Evolutionary conservation across 2,888 invertebrate genomes (phyloP), one percentile per base, ranked within the genome.

Genomic region (Papilio elwesi): DNA sequence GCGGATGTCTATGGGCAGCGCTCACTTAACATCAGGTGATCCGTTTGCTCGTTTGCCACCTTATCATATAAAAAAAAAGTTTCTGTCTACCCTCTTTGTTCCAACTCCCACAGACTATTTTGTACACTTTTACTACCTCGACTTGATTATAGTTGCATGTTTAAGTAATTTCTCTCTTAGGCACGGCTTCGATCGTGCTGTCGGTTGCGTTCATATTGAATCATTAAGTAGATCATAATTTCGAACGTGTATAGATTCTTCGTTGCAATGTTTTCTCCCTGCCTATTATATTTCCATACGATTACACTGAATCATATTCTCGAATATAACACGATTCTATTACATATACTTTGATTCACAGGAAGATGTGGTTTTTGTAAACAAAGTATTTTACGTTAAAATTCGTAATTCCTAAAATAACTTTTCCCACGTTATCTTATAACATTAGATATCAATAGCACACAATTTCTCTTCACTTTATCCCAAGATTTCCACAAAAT

Each of bases 191-290:
- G 38, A 43, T 62, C 59, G 59, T 62, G 59, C 15, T 43, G 43
- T 43, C n/a, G 43, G 15, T n/a, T n/a, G 36, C 43, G 15, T 15
- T 43, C 59, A 43, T 43, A 43, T 43, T 59, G 43, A 43, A 59
- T 59, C 38, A 7, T 5, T 13, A 38, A 59, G 38, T 38, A 59
- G 59, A 38, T 62, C 43, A 43, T 62, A 38, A 62, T 62, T 62
- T 43, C 43, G 38, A 62, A 62, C n/a, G 15, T 43, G n/a, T 43
- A 62, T 62, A 62, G 43, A 43, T 62, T 62, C 59, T 43, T 62
- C 59, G 38, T 43, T 43, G 59, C 38, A 59, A 59, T 62, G 15
- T 62, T 43, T 62, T 62, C 59, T 43, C 59, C 10, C n/a, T n/a
- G 26, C 4, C 26, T 26, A 26, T 62, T 62, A 62, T 15, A 62